Base-by-base conservation (phyloP, 2,797 vertebrate genomes). In the Triplophysa bombifrons region DNA sequence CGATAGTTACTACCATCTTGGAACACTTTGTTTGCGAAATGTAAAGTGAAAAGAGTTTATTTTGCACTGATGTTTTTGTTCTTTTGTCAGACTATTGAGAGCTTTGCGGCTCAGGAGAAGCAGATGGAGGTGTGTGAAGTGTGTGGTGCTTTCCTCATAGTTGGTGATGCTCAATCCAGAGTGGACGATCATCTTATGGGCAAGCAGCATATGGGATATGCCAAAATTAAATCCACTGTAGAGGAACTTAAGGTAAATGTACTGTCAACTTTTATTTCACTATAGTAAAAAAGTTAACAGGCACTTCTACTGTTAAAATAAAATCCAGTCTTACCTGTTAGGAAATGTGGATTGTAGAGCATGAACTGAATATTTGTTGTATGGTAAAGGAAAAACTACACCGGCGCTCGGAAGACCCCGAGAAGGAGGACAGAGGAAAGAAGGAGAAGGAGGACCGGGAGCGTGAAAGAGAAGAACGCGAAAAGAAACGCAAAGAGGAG, bases 91-190 rank as follows among this genome's bases (percentile, higher is more conserved):
- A 98, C 98, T 4, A 99, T 99, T 55, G 98, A 99, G 90, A 99
- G 96, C 91, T 99, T 99, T 92, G 98, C 97, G 17, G 97, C 98
- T 68, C 98, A 99, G 88, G 98, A 99, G 92, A 99, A 99, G 88
- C 98, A 99, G 88, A 99, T 99, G 98, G 98, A 99, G 92, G 98
- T 99, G 83, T 99, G 98, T 83, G 98, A 99, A 92, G 98, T 99
- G 50, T 99, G 98, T 85, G 98, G 98, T 78, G 98, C 98, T 74
- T 99, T 99, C 90, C 94, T 99, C 86, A 99, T 99, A 55, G 98
- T 99, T 66, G 98, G 98, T 60, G 98, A 99, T 69, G 97, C 98
- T 63, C 98, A 99, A 89, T 99, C 98, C 84, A 90, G 98, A 65
- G 98, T 99, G 84, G 98, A 99, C 44, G 98, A 99, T 88, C 98